Conservation (phyloP, 2,113 vertebrate genomes). For the Dipodomys spectabilis region DNA sequence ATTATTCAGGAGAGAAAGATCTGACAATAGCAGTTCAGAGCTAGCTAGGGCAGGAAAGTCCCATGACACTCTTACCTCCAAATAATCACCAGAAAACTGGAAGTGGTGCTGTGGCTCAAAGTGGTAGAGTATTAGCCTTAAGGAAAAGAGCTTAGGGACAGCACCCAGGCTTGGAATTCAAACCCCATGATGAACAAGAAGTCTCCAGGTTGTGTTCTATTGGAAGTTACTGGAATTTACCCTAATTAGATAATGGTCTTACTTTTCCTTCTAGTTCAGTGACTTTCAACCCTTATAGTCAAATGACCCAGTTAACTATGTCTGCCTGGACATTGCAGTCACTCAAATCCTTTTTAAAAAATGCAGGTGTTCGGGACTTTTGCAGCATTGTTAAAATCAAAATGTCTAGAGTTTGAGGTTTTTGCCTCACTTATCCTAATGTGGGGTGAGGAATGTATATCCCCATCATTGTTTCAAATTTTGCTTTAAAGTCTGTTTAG, state of each 20-base stretch:
- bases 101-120: no score
- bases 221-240: not conserved
- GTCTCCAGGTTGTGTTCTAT: not conserved
- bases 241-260: conserved; percentile 2
- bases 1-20: no score
- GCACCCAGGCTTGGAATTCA: no score
- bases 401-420: not conserved
- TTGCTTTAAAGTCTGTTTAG: not conserved
- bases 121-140: not conserved
- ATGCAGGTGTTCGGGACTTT: not conserved
- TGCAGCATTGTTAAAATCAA: not conserved
- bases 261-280: conserved; percentile 16
- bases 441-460: not conserved
- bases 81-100: no score
- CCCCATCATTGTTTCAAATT: not conserved
- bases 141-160: not conserved
- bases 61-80: no score
- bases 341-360: not conserved
- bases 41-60: no score
- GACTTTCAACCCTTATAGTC: conserved; percentile 20
- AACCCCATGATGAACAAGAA: no score
- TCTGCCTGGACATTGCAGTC: conserved; percentile 5
- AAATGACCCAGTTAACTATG: conserved; percentile 5
- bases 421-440: not conserved
- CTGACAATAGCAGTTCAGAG: no score